These are phyloP conservation scores for Podarcis raffonei DNA, from an alignment of 2,113 vertebrate genomes.

Conservation along the genomic window DNA sequence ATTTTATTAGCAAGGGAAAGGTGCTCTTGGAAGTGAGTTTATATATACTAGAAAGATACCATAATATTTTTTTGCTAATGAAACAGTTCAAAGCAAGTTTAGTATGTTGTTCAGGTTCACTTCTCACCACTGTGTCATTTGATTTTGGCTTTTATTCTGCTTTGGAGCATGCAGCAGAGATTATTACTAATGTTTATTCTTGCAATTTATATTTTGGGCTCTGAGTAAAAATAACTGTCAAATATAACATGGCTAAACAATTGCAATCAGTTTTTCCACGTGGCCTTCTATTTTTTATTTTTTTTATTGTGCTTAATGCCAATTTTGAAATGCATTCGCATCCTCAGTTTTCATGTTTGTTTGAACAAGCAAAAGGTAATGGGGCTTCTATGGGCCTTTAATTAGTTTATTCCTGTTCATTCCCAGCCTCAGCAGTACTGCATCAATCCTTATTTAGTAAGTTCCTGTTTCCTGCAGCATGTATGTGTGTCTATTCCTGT, in stretches of 20 bases:
- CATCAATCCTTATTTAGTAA: neutral
- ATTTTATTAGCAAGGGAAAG: conserved; percentile 12
- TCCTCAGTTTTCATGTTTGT: neutral
- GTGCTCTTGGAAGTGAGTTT: neutral
- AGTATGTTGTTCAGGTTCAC: neutral
- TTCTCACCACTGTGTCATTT: neutral
- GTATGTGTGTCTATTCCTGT: neutral
- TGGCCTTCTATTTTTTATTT: neutral
- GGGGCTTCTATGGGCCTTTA: neutral
- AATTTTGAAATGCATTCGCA: neutral
- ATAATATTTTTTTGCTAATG: neutral
- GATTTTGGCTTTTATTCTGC: conserved; percentile 3
- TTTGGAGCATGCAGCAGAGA: conserved; percentile 9
- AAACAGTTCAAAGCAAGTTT: neutral
- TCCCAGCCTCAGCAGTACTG: neutral
- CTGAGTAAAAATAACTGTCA: neutral
- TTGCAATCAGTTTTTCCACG: neutral
- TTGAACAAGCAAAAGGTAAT: neutral
- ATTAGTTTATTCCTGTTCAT: neutral
- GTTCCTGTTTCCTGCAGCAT: neutral
- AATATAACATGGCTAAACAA: neutral
- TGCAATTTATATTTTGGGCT: neutral
- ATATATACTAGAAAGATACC: conserved; percentile 16
- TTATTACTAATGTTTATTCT: neutral
- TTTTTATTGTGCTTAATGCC: neutral